A percentile compares a stretch with the other conserved stretches of the same genome.
phyloP scores from a whole-genome alignment of 2,888 invertebrate genomes.

The Sclerodermus sp. region DNA sequence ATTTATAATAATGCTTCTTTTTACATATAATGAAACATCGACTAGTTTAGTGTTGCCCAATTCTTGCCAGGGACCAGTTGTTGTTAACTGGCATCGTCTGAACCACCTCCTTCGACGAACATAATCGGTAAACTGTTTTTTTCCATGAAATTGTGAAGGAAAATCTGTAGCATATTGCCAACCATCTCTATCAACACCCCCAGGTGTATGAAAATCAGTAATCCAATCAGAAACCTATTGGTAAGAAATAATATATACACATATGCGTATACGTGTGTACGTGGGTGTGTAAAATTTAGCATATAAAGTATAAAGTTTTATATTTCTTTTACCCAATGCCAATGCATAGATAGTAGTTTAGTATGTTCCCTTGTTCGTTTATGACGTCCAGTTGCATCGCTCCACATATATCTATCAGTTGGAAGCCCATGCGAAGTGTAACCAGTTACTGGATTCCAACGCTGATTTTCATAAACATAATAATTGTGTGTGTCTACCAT shows the following conservation, averaged over 20 bases:
- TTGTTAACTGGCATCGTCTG: constrained; percentile 78
- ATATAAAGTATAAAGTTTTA: neutral
- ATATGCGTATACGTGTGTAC: too few species aligned
- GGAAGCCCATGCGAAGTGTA: constrained; percentile 85
- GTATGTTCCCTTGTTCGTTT: constrained; percentile 85
- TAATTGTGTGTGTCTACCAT: constrained; percentile 86
- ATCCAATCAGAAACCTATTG: constrained; percentile 82
- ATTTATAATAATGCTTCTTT: constrained; percentile 24
- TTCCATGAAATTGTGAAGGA: constrained; percentile 81
- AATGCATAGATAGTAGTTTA: constrained; percentile 80
- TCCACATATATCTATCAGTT: constrained; percentile 89
- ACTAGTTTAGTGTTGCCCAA: constrained; percentile 83
- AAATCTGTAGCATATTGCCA: constrained; percentile 97
- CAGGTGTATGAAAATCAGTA: constrained; percentile 87
- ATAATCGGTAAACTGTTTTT: constrained; percentile 86
- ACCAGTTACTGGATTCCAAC: constrained; percentile 91
- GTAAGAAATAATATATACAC: constrained; percentile 4
- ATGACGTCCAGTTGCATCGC: constrained; percentile 81
- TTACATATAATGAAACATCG: constrained; percentile 76
- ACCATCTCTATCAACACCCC: constrained; percentile 87
- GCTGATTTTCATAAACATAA: constrained; percentile 90
- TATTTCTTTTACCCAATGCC: constrained; percentile 75
- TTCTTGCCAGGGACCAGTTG: constrained; percentile 86
- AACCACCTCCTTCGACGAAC: constrained; percentile 84
- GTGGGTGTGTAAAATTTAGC: neutral